Evolutionary conservation across 2,888 invertebrate genomes (phyloP).

Genomic region (Disparrhopalites patrizii): DNA sequence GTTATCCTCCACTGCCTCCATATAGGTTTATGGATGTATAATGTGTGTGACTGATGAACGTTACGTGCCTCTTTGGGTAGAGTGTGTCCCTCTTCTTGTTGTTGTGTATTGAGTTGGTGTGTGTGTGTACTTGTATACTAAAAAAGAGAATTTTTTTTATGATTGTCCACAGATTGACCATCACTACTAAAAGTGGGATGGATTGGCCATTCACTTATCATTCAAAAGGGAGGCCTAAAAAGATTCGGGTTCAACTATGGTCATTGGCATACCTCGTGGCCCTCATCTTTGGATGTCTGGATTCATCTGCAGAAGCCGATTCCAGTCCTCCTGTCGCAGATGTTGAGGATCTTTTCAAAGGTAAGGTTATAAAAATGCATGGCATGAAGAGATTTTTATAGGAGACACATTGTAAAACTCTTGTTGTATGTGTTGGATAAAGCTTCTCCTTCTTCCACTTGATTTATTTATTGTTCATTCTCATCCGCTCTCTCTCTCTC

Average conservation of each 20-base stretch:
- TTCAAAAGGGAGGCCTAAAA: constrained; percentile 48
- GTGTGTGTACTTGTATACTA: too few species aligned
- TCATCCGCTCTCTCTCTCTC: not conserved
- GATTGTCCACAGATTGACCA: constrained; percentile 43
- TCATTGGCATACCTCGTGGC: constrained; percentile 40
- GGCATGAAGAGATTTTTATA: not conserved
- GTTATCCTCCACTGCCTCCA: not conserved
- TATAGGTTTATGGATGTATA: not conserved
- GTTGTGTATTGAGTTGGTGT: too few species aligned
- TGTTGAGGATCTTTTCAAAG: constrained; percentile 49
- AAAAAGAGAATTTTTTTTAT: constrained; percentile 16
- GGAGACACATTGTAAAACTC: not conserved
- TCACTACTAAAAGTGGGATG: constrained; percentile 46
- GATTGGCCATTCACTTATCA: constrained; percentile 49
- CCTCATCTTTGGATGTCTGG: constrained; percentile 40
- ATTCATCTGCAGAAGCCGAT: constrained; percentile 35
- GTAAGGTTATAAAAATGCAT: constrained; percentile 30
- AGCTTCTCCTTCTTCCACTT: constrained; percentile 13
- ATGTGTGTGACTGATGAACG: not conserved
- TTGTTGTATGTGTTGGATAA: not conserved
- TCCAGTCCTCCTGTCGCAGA: constrained; percentile 49
- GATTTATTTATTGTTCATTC: constrained; percentile 4
- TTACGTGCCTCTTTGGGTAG: too few species aligned
- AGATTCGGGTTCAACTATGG: constrained; percentile 41
- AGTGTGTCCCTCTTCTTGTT: too few species aligned